Percentiles rank a stretch among this genome's conserved stretches.
These are phyloP conservation scores for Rhegmatorhina hoffmannsi DNA, from an alignment of 2,113 vertebrate species.

Conservation along the genomic window DNA sequence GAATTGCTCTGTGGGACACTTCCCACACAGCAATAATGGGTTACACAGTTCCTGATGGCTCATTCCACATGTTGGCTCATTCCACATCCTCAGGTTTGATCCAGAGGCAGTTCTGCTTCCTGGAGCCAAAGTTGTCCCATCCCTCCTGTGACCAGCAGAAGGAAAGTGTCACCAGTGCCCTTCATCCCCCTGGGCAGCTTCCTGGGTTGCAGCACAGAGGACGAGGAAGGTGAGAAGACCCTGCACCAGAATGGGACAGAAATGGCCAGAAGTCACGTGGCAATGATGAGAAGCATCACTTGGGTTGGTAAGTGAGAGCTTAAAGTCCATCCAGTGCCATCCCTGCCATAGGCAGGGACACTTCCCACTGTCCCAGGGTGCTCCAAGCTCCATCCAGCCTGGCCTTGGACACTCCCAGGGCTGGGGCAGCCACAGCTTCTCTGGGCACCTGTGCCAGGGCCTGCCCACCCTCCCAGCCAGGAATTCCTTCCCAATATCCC, in stretches of 20 bases:
- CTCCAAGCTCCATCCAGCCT: neutral
- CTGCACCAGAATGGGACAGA: neutral
- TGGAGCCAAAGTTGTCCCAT: neutral
- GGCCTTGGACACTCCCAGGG: neutral
- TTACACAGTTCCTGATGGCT: neutral
- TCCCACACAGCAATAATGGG: neutral
- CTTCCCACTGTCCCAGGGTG: accelerated
- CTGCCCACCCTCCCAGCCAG: neutral
- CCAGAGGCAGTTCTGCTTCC: neutral
- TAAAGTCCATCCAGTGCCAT: too few relatives aligned
- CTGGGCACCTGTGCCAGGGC: neutral
- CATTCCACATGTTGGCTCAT: neutral
- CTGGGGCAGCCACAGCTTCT: neutral
- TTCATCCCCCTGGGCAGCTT: neutral
- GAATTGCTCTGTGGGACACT: neutral
- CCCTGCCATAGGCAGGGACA: neutral
- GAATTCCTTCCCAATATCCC: neutral
- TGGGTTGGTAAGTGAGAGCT: neutral
- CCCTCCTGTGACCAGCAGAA: neutral
- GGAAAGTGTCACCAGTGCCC: neutral
- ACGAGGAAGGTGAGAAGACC: neutral
- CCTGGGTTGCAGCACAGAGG: neutral
- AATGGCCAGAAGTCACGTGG: neutral
- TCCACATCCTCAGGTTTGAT: neutral
- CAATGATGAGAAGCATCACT: neutral